These are phyloP conservation scores for Amiota communis DNA, from an alignment of 2,888 invertebrate genomes.

Conservation along the genomic window DNA sequence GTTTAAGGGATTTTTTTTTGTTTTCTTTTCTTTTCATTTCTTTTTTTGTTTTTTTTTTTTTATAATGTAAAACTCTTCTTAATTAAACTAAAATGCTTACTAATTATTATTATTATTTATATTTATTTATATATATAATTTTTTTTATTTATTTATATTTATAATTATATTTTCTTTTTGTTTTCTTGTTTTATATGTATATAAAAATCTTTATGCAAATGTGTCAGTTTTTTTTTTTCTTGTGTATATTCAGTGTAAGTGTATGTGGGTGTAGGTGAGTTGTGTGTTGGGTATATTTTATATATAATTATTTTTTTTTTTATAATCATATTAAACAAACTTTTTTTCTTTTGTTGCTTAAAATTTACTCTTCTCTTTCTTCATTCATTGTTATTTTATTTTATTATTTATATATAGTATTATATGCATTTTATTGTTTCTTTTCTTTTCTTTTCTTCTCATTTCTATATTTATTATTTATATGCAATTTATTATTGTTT, in stretches of 20 bases:
- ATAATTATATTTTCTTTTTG: conserved; percentile 10
- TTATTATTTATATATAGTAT: too few relatives aligned
- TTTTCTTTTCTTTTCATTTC: conserved; percentile 30
- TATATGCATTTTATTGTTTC: conserved; percentile 35
- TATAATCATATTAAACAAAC: conserved; percentile 34
- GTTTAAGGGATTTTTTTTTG: conserved; percentile 33
- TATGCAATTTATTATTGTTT: conserved; percentile 27
- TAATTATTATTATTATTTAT: conserved; percentile 61
- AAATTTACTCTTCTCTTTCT: conserved; percentile 24
- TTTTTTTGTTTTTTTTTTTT: conserved; percentile 46
- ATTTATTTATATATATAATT: conserved; percentile 56
- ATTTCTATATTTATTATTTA: conserved; percentile 2
- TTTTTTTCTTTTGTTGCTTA: conserved; percentile 25
- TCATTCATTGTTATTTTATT: conserved; percentile 31
- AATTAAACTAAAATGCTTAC: conserved; percentile 67
- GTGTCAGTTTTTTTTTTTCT: conserved; percentile 45
- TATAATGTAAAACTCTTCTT: conserved; percentile 61
- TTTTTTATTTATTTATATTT: conserved; percentile 11
- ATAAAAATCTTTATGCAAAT: conserved; percentile 54
- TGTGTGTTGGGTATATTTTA: conserved; percentile 31
- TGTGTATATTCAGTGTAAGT: conserved; percentile 39
- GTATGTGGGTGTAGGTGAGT: conserved; percentile 32
- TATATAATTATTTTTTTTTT: conserved; percentile 6
- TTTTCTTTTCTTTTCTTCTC: background rate
- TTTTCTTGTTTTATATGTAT: conserved; percentile 25